These are phyloP conservation scores for Aphidius colemani DNA, from an alignment of 2,888 invertebrate species.

Conservation along the genomic window DNA sequence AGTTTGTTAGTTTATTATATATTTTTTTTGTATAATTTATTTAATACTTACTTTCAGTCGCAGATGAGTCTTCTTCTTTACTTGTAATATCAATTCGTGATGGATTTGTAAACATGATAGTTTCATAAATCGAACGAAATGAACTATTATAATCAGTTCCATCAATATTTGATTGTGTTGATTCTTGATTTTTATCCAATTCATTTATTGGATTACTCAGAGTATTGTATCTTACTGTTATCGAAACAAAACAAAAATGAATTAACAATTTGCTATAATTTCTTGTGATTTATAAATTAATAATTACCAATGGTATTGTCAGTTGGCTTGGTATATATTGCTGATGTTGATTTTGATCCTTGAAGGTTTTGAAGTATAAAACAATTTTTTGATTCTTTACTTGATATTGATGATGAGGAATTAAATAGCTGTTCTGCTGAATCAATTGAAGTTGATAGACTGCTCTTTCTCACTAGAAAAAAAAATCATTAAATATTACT, in stretches of 20 bases:
- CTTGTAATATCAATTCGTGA: constrained; percentile 39
- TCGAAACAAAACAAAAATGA: constrained; percentile 2
- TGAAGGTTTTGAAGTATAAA: constrained; percentile 41
- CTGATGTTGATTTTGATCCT: constrained; percentile 48
- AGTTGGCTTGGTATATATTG: constrained; percentile 41
- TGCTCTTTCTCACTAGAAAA: constrained; percentile 44
- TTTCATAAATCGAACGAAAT: constrained; percentile 42
- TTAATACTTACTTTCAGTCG: constrained; percentile 32
- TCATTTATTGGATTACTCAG: constrained; percentile 43
- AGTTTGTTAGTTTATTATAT: constrained; percentile 24
- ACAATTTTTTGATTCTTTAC: constrained; percentile 21
- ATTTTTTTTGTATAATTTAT: neutral
- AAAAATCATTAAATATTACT: constrained; percentile 13
- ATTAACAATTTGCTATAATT: neutral
- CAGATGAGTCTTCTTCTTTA: constrained; percentile 30
- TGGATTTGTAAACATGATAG: constrained; percentile 38
- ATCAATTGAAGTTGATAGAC: constrained; percentile 43
- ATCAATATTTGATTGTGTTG: constrained; percentile 33
- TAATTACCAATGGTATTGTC: constrained; percentile 37
- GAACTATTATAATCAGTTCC: constrained; percentile 39
- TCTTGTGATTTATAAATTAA: neutral
- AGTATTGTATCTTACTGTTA: constrained; percentile 38
- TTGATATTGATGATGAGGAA: constrained; percentile 38
- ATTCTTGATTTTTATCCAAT: constrained; percentile 31
- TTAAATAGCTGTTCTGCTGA: constrained; percentile 45